Conservation (phyloP, 2,888 invertebrate genomes). For the Xylota segnis region DNA sequence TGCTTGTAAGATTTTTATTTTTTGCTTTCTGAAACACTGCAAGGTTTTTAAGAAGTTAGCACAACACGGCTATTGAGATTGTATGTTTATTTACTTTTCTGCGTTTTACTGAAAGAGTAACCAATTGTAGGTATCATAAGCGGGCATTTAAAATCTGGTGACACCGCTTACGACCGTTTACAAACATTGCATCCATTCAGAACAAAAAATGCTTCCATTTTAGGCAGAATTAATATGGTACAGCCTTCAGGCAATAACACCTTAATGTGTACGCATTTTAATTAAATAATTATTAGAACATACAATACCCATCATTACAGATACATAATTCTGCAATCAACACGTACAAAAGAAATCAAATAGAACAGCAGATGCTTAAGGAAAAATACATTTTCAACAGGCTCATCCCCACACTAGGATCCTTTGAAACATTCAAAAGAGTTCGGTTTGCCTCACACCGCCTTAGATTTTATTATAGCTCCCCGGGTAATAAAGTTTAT, state of each 20-base stretch:
- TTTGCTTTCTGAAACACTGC: conserved; percentile 4
- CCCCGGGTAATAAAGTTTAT: neutral
- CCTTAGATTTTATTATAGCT: neutral
- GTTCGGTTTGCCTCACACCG: neutral
- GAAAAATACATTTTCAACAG: conserved; percentile 1
- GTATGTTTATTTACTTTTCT: neutral
- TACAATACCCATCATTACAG: neutral
- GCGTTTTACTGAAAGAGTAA: neutral
- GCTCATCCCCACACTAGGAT: neutral
- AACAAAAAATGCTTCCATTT: no score
- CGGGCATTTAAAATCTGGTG: neutral
- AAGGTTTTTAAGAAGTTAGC: conserved; percentile 2
- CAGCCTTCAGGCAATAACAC: neutral
- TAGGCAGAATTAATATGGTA: neutral
- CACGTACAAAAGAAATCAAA: conserved; percentile 1
- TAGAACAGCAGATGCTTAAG: neutral
- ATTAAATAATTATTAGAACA: neutral
- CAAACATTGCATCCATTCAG: no score
- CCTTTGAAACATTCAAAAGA: conserved; percentile 5
- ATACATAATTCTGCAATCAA: neutral
- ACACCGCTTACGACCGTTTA: no score
- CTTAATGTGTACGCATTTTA: neutral
- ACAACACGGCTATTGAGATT: neutral
- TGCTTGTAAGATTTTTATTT: conserved; percentile 34
- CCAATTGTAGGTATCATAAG: neutral